A percentile compares a stretch with the other conserved stretches of the same genome.
Evolutionary conservation across 2,888 invertebrate species (phyloP).

Genomic region (Diloba caeruleocephala): DNA sequence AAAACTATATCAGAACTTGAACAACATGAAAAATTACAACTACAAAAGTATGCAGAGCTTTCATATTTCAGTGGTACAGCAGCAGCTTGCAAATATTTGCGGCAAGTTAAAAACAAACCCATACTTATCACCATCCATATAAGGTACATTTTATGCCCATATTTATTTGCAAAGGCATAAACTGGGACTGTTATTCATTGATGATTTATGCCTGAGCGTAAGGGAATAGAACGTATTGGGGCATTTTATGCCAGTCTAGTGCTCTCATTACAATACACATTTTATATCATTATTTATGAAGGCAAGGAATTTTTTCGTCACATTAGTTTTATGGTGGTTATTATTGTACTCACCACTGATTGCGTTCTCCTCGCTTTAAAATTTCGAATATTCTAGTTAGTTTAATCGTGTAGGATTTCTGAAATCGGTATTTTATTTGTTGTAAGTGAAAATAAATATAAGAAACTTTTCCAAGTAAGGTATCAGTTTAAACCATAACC

Average conservation of each 20-base stretch:
- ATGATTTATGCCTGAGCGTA: constrained; percentile 1
- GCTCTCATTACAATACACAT: constrained; percentile 13
- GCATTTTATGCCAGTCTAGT: constrained; percentile 2
- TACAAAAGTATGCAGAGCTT: not conserved
- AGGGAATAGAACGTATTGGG: not conserved
- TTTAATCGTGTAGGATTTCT: no score
- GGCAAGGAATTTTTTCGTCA: constrained; percentile 11
- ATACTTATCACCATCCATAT: no score
- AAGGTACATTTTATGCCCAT: no score
- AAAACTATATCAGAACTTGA: constrained; percentile 7
- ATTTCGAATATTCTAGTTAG: no score
- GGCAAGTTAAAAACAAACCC: constrained; percentile 5
- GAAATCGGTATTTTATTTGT: no score
- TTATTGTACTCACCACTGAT: not conserved
- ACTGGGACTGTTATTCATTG: not conserved
- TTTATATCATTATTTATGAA: constrained; percentile 26
- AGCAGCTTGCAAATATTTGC: constrained; percentile 4
- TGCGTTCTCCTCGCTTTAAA: no score
- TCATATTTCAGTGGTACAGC: constrained; percentile 18
- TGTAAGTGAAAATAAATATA: no score
- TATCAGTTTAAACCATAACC: no score
- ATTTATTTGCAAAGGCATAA: no score
- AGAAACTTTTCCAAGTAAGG: no score
- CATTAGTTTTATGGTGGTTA: constrained; percentile 22
- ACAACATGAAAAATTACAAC: not conserved